Conservation (phyloP, 1,140 invertebrate species). For the Drosophila repleta region DNA sequence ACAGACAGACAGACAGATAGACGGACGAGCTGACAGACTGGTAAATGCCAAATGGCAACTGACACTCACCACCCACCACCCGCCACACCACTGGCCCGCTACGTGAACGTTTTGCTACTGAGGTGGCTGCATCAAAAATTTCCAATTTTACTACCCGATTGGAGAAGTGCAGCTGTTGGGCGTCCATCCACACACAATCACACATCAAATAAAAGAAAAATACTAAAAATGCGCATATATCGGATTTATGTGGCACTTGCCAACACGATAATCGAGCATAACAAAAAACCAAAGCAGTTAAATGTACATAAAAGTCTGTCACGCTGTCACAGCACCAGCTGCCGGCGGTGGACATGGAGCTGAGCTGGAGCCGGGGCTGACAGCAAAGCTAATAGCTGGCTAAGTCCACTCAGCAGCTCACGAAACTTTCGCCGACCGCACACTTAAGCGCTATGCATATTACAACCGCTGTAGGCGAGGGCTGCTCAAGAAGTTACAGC, state of each 20-base stretch:
- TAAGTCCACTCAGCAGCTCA: constrained; percentile 35
- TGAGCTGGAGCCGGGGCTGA: constrained; percentile 18
- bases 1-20: constrained; percentile 7
- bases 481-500: neutral
- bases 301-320: constrained; percentile 38
- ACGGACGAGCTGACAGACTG: constrained; percentile 3
- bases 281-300: constrained; percentile 42
- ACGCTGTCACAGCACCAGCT: neutral
- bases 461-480: neutral
- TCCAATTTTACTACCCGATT: constrained; percentile 40
- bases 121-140: constrained; percentile 50
- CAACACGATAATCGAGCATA: constrained; percentile 52
- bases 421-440: constrained; percentile 18
- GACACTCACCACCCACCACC: neutral
- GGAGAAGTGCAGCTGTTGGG: constrained; percentile 54
- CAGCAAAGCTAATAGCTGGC: constrained; percentile 42
- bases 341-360: neutral
- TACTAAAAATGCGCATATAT: constrained; percentile 63
- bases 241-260: constrained; percentile 58
- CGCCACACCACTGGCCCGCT: constrained; percentile 19
- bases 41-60: constrained; percentile 11
- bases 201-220: constrained; percentile 11
- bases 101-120: constrained; percentile 54
- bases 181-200: neutral
- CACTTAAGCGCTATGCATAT: constrained; percentile 16